phyloP scores from a whole-genome alignment of 2,797 vertebrate genomes.

The Lycodopsis pacificus region DNA sequence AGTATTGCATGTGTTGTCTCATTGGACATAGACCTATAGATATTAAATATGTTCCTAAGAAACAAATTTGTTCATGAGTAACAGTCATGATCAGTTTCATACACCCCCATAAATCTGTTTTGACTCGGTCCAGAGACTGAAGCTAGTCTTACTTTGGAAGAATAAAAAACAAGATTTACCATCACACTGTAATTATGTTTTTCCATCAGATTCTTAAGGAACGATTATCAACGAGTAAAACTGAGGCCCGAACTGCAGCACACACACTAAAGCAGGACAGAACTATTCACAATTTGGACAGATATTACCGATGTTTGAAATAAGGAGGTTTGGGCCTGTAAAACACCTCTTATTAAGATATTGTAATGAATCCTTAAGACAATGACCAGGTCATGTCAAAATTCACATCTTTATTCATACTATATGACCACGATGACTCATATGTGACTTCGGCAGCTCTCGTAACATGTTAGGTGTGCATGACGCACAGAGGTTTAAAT shows the following conservation, averaged over 20 bases:
- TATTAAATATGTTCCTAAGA: not conserved
- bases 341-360: conserved; percentile 15
- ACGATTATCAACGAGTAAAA: not conserved
- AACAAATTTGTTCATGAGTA: not conserved
- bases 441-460: not conserved
- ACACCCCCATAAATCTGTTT: not conserved
- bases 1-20: conserved; percentile 3
- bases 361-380: not conserved
- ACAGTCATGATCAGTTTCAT: conserved; percentile 6
- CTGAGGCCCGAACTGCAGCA: not conserved
- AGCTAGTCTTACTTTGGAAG: not conserved
- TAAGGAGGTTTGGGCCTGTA: not conserved
- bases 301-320: conserved; percentile 10
- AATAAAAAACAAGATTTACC: not conserved
- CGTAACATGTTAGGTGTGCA: not conserved
- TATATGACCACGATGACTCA: conserved; percentile 5
- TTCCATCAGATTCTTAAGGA: not conserved
- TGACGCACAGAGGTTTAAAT: conserved; percentile 3
- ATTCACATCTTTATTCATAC: conserved; percentile 18
- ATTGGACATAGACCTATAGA: not conserved
- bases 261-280: not conserved
- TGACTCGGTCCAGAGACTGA: not conserved
- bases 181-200: not conserved
- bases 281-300: not conserved
- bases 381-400: conserved; percentile 30